A percentile compares a stretch with the other conserved stretches of the same genome.
Evolutionary conservation across 2,797 vertebrate species (phyloP).

Genomic region (Coendou prehensilis): DNA sequence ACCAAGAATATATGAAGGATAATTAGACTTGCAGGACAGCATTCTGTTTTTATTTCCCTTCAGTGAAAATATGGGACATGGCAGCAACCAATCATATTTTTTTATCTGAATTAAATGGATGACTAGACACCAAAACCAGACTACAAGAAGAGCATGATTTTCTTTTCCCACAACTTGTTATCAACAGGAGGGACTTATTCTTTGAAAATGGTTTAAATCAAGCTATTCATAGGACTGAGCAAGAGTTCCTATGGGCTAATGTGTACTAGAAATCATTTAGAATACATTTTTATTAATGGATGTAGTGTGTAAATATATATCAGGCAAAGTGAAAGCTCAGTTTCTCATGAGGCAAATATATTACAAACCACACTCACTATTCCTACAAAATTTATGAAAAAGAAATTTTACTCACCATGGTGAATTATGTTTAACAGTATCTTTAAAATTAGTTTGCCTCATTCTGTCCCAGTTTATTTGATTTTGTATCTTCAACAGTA

Average conservation of each 20-base stretch:
- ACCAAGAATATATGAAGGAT: not conserved
- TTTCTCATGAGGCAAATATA: not conserved
- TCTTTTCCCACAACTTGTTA: not conserved
- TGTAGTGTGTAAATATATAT: not conserved
- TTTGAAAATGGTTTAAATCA: not conserved
- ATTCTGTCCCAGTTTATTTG: not conserved
- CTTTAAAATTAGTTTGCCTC: slow-evolving; percentile 29
- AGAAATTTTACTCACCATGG: not conserved
- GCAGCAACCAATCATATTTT: not conserved
- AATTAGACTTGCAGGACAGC: not conserved
- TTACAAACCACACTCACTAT: not conserved
- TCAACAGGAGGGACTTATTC: not conserved
- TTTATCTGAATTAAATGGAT: not conserved
- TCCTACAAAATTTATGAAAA: not conserved
- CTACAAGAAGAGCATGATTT: slow-evolving; percentile 21
- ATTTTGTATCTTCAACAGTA: slow-evolving; percentile 45
- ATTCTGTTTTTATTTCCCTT: not conserved
- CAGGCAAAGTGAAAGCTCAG: not conserved
- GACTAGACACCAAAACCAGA: not conserved
- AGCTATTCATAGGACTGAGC: not conserved
- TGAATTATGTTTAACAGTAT: not conserved
- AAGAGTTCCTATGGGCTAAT: not conserved
- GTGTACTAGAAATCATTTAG: not conserved
- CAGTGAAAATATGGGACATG: not conserved
- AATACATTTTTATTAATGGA: not conserved